These are phyloP conservation scores for Drosophila sproati DNA, from an alignment of 1,140 invertebrate genomes.

Conservation along the genomic window DNA sequence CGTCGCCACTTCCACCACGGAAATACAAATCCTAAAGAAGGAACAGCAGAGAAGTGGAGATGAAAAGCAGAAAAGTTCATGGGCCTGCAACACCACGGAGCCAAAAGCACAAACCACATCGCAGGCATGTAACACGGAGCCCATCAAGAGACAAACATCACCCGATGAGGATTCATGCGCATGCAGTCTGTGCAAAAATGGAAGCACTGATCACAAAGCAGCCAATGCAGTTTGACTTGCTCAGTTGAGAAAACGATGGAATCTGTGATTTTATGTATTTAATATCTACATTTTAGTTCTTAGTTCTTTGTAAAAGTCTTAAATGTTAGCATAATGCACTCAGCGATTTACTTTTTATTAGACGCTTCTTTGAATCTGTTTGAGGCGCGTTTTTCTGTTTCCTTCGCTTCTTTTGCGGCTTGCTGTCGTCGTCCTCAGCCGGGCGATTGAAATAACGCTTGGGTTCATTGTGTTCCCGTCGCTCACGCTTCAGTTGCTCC, in stretches of 20 bases:
- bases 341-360: slow-evolving; percentile 35
- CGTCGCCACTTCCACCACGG: slow-evolving; percentile 43
- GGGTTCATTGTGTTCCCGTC: slow-evolving; percentile 37
- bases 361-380: slow-evolving; percentile 19
- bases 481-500: slow-evolving; percentile 52
- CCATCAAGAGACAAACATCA: not conserved
- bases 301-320: not conserved
- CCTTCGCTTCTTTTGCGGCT: slow-evolving; percentile 31
- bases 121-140: not conserved
- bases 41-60: not conserved
- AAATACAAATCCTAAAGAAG: not conserved
- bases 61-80: not conserved
- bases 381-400: not conserved
- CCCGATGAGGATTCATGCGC: not conserved
- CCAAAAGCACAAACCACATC: not conserved
- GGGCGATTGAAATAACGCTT: slow-evolving; percentile 59
- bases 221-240: too few relatives aligned
- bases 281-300: slow-evolving; percentile 8
- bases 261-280: too few relatives aligned
- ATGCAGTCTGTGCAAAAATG: not conserved
- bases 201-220: not conserved
- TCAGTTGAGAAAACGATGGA: too few relatives aligned
- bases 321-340: slow-evolving; percentile 32
- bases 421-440: not conserved
- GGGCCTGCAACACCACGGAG: slow-evolving; percentile 15